Evolutionary conservation across 2,113 vertebrate species (phyloP).

Genomic region (Calypte anna): DNA sequence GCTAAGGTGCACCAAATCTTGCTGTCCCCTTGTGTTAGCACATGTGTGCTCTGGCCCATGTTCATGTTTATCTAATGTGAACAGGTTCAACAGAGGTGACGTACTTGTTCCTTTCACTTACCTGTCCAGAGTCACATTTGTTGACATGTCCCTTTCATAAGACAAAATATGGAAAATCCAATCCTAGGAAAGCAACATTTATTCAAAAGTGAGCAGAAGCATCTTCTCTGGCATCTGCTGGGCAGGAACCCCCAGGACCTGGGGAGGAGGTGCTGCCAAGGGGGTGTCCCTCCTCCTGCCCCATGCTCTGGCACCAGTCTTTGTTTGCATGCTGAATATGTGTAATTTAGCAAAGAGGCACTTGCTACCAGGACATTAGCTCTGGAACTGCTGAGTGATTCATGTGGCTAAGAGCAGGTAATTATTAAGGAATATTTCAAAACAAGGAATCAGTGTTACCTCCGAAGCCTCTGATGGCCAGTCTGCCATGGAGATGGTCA

Average conservation of each 20-base stretch:
- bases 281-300: neutral
- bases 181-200: constrained; percentile 61
- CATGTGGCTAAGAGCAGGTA: neutral
- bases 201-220: neutral
- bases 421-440: neutral
- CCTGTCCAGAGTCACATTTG: constrained; percentile 79
- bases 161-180: constrained; percentile 86
- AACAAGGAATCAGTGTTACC: constrained; percentile 54
- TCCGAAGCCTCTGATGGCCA: constrained; percentile 82
- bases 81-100: neutral
- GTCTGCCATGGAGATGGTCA: constrained; percentile 86
- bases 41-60: neutral
- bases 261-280: fast-evolving
- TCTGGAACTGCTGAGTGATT: neutral
- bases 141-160: constrained; percentile 79
- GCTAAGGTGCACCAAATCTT: fast-evolving
- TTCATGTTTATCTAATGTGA: neutral
- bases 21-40: neutral
- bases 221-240: neutral
- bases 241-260: neutral
- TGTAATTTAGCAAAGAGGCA: neutral
- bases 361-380: neutral
- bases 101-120: constrained; percentile 42
- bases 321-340: neutral
- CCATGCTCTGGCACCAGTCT: fast-evolving